phyloP scores from a whole-genome alignment of 1,140 invertebrate species.

The Calosoma granatense region DNA sequence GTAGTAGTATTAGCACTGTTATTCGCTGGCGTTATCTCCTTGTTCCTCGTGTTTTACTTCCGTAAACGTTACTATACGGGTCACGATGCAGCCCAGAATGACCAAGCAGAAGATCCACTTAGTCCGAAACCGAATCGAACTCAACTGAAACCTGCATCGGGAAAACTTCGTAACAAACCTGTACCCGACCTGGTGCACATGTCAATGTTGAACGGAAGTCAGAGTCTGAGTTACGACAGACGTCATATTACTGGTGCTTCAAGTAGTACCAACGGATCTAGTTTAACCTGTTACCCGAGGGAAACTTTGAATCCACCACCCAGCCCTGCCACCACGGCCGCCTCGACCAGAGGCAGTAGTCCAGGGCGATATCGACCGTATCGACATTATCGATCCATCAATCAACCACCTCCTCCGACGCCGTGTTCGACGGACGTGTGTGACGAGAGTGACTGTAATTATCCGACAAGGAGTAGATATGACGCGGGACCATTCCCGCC shows the following conservation, averaged over 20 bases:
- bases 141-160: conserved; percentile 20
- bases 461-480: conserved; percentile 42
- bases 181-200: conserved; percentile 50
- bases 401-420: conserved; percentile 83
- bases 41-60: conserved; percentile 36
- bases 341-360: conserved; percentile 42
- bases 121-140: conserved; percentile 28
- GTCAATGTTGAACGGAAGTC: conserved; percentile 51
- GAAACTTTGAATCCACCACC: conserved; percentile 84
- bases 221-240: conserved; percentile 59
- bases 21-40: conserved; percentile 34
- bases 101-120: conserved; percentile 49
- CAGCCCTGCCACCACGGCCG: conserved; percentile 67
- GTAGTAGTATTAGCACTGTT: conserved; percentile 32
- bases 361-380: conserved; percentile 54
- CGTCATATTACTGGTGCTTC: conserved; percentile 55
- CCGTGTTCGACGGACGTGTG: conserved; percentile 90
- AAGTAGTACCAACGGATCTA: conserved; percentile 11
- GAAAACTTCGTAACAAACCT: conserved; percentile 16
- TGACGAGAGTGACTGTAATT: conserved; percentile 74
- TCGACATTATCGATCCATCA: conserved; percentile 64
- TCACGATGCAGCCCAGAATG: conserved; percentile 40
- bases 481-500: conserved; percentile 65
- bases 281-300: conserved; percentile 52
- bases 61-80: conserved; percentile 37